Conservation (phyloP, 1,140 invertebrate genomes). For the Drosophila parabipectinata region DNA sequence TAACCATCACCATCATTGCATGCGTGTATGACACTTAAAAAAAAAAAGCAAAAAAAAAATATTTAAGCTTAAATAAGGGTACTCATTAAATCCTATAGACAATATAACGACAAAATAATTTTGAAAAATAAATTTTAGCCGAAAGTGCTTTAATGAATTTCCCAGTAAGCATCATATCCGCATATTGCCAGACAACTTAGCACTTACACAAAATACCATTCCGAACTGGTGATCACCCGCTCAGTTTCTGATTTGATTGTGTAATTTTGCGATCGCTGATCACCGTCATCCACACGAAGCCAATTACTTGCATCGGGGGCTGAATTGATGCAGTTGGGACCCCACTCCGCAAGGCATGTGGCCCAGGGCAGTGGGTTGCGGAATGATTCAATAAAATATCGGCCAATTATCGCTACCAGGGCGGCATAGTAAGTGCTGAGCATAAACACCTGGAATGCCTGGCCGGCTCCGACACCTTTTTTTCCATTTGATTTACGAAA, state of each 20-base stretch:
- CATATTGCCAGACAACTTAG: constrained; percentile 12
- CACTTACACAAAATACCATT: constrained; percentile 87
- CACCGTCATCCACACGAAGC: constrained; percentile 16
- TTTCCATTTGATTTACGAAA: constrained; percentile 16
- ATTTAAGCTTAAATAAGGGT: too few relatives aligned
- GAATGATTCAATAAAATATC: constrained; percentile 88
- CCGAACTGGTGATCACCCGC: constrained; percentile 85
- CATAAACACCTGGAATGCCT: constrained; percentile 89
- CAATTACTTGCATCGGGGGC: constrained; percentile 40
- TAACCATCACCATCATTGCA: constrained; percentile 10
- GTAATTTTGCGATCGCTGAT: constrained; percentile 16
- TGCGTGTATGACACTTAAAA: constrained; percentile 11
- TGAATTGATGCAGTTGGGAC: constrained; percentile 68
- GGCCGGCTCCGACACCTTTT: constrained; percentile 90
- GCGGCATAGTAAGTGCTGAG: constrained; percentile 89
- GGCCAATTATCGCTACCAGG: constrained; percentile 90
- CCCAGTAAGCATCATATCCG: constrained; percentile 7
- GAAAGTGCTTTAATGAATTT: not conserved
- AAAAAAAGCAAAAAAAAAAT: not conserved
- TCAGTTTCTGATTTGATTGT: constrained; percentile 17
- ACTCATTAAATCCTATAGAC: too few relatives aligned
- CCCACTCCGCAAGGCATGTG: constrained; percentile 87
- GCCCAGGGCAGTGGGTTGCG: constrained; percentile 87
- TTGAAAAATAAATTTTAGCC: too few relatives aligned
- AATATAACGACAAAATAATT: too few relatives aligned